Conservation (phyloP, 2,888 invertebrate species). For the Meandrusa payeni region DNA sequence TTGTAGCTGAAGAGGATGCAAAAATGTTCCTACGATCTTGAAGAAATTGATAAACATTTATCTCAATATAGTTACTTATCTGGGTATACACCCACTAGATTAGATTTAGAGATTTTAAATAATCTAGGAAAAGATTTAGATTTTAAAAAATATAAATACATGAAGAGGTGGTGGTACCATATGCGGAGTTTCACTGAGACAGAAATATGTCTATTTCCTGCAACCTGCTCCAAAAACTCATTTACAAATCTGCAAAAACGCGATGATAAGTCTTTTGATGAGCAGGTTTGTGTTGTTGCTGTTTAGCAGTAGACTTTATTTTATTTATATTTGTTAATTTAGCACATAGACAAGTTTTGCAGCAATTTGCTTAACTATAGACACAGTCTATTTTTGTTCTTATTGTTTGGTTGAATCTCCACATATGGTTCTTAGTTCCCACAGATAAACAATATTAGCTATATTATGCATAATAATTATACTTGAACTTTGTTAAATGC, state of each 20-base stretch:
- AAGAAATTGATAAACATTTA: constrained; percentile 66
- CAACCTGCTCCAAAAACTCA: constrained; percentile 41
- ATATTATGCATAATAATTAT: too few species aligned
- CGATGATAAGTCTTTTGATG: constrained; percentile 45
- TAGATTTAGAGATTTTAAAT: constrained; percentile 67
- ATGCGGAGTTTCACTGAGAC: constrained; percentile 79
- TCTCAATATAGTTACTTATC: constrained; percentile 79
- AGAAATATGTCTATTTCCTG: constrained; percentile 70
- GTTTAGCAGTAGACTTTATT: constrained; percentile 24
- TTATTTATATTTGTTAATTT: constrained; percentile 26
- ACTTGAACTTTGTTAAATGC: background rate
- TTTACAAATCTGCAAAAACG: constrained; percentile 38
- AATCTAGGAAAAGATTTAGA: constrained; percentile 48
- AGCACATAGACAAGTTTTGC: too few species aligned
- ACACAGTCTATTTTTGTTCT: background rate
- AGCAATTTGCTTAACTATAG: background rate
- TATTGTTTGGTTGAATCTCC: constrained; percentile 41
- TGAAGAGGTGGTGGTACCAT: constrained; percentile 83
- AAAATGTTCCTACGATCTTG: constrained; percentile 44
- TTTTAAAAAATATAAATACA: constrained; percentile 62
- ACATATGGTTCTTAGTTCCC: constrained; percentile 66
- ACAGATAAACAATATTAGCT: constrained; percentile 26
- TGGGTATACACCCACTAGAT: constrained; percentile 76
- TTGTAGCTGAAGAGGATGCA: constrained; percentile 49
- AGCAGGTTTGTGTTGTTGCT: constrained; percentile 51